A percentile compares a stretch with the other conserved stretches of the same genome.
Conservation (phyloP, 1,140 invertebrate genomes). For the Drosophila neocordata region DNA sequence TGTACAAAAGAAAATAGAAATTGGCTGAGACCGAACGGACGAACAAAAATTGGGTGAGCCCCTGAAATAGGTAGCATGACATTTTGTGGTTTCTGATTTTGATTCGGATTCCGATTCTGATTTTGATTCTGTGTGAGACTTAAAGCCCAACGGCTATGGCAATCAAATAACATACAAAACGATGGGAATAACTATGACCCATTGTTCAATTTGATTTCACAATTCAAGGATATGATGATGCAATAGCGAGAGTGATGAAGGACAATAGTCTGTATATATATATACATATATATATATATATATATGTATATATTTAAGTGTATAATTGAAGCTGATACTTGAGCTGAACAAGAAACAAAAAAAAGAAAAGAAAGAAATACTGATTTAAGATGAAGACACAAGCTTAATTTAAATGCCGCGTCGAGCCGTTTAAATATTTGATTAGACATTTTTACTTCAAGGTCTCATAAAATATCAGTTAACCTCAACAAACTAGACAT, state of each 20-base stretch:
- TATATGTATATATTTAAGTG: neutral
- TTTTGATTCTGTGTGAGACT: slow-evolving; percentile 45
- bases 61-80: slow-evolving; percentile 63
- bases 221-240: slow-evolving; percentile 21
- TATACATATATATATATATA: too few species aligned
- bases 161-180: slow-evolving; percentile 47
- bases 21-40: slow-evolving; percentile 28
- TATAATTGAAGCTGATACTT: neutral
- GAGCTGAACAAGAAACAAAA: neutral
- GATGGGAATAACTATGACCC: slow-evolving; percentile 20
- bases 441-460: neutral
- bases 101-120: slow-evolving; percentile 25
- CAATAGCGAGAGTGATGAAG: neutral
- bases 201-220: slow-evolving; percentile 63
- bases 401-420: neutral
- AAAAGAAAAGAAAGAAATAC: neutral
- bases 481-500: slow-evolving; percentile 16
- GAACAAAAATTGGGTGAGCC: slow-evolving; percentile 22
- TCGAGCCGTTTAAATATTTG: neutral
- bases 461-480: slow-evolving; percentile 51
- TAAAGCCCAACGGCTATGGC: slow-evolving; percentile 45
- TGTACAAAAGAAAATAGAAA: slow-evolving; percentile 73
- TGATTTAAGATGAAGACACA: neutral
- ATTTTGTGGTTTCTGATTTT: slow-evolving; percentile 69
- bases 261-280: neutral